Conservation (phyloP, 2,797 vertebrate species). For the Mareca strepera region DNA sequence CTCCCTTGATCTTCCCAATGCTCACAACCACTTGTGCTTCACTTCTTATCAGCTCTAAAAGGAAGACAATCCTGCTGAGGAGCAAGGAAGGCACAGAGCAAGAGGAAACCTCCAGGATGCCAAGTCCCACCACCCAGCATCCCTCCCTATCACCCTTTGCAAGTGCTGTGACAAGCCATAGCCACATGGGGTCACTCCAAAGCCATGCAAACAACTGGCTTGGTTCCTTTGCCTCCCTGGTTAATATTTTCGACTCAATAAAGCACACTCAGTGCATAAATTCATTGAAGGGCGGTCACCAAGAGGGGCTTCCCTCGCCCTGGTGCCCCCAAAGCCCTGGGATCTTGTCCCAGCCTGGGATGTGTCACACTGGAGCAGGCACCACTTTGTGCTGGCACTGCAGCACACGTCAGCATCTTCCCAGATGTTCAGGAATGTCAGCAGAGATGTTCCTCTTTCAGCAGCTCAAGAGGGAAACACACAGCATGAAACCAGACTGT, state of each 20-base stretch:
- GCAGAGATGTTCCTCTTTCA: neutral
- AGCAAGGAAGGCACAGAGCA: neutral
- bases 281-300: neutral
- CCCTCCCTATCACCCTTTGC: neutral
- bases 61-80: neutral
- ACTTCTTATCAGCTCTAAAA: slow-evolving; percentile 69
- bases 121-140: neutral
- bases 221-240: neutral
- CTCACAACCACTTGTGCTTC: slow-evolving; percentile 78
- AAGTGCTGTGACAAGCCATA: neutral
- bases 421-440: too few species aligned
- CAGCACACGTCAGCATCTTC: neutral
- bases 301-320: neutral
- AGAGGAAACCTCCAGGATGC: fast-evolving
- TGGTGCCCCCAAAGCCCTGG: fast-evolving
- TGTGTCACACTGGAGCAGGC: neutral
- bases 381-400: fast-evolving
- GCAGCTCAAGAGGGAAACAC: fast-evolving
- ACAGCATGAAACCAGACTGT: neutral
- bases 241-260: neutral
- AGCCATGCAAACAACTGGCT: neutral
- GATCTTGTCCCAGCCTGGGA: neutral
- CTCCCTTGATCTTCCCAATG: slow-evolving; percentile 79
- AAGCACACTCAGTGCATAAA: neutral
- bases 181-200: slow-evolving; percentile 67